These are phyloP conservation scores for Tricholaema leucomelas DNA, from an alignment of 2,113 vertebrate genomes.

Conservation along the genomic window DNA sequence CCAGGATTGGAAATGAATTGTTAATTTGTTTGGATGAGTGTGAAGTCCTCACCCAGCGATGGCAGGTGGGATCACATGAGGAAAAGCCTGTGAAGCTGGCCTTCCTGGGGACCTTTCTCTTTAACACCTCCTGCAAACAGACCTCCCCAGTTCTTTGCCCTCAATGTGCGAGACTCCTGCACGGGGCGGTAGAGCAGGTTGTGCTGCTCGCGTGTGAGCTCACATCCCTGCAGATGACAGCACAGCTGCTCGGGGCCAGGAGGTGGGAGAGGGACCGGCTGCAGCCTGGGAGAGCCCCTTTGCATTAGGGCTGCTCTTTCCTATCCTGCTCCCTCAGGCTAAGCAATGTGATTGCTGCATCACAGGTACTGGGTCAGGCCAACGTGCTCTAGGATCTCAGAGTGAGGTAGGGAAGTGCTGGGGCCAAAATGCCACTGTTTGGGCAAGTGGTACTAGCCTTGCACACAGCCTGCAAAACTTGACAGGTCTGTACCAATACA, in stretches of 20 bases:
- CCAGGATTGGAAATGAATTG: conserved; percentile 46
- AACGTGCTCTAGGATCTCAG: not conserved
- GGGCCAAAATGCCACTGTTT: not conserved
- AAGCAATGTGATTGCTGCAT: not conserved
- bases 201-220: not conserved
- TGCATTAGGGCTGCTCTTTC: fast-evolving
- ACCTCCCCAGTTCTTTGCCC: not conserved
- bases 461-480: fast-evolving
- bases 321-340: not conserved
- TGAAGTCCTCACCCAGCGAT: not conserved
- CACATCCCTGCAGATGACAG: not conserved
- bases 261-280: not conserved
- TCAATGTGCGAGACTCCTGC: fast-evolving
- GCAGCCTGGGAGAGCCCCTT: not conserved
- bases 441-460: not conserved
- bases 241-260: not conserved
- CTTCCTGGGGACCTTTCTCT: not conserved
- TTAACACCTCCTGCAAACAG: conserved; percentile 29
- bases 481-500: fast-evolving
- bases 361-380: not conserved
- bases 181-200: not conserved
- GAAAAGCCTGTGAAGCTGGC: not conserved
- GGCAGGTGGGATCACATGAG: conserved; percentile 40
- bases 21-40: conserved; percentile 50
- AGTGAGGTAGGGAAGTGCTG: not conserved